Evolutionary conservation across 2,113 vertebrate genomes (phyloP), one percentile per base, ranked within the genome.

Genomic region (Accipiter virgatus): DNA sequence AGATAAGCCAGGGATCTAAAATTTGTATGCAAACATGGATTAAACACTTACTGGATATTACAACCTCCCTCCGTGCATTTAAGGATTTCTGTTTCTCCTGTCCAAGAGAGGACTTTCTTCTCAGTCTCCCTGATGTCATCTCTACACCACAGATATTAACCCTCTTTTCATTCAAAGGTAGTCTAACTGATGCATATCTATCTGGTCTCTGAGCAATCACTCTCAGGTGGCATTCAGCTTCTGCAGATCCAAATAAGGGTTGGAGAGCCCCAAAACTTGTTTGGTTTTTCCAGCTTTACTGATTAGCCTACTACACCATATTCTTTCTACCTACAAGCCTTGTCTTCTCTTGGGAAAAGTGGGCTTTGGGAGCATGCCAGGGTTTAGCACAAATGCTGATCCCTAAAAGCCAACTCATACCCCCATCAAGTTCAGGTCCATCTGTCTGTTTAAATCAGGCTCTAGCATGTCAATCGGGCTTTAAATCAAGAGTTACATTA

Each of bases 31-130:
- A 52, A 66, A 59, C 3, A 21, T 13, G 4, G 11, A 40, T 50
- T 91, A 42, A 55, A 32, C 0, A 1, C 7, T 65, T 27, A 21
- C 22, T 43, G 29, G 31, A 47, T 23, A 38, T 65, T 68, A 32
- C 11, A 73, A 1, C 3, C 3, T 21, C 16, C 11, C 6, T 34
- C 15, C 1, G 0, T 17, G 2, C 6, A n/a, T 36, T 65, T 71
- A n/a, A 63, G 14, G 10, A 17, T 58, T 94, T 85, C 16, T 73
- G 3, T 40, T 61, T 61, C 40, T 52, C 23, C 68, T 17, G 4
- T 59, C 17, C 47, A 67, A 29, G 25, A 48, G 8, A 75, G 3
- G 27, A 67, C 9, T 75, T 86, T 34, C 13, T 43, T 16, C 14
- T 85, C 52, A 75, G 5, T 3, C 4, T 47, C 32, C 58, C 6